phyloP scores from a whole-genome alignment of 2,888 invertebrate species.

The Callosobruchus maculatus region DNA sequence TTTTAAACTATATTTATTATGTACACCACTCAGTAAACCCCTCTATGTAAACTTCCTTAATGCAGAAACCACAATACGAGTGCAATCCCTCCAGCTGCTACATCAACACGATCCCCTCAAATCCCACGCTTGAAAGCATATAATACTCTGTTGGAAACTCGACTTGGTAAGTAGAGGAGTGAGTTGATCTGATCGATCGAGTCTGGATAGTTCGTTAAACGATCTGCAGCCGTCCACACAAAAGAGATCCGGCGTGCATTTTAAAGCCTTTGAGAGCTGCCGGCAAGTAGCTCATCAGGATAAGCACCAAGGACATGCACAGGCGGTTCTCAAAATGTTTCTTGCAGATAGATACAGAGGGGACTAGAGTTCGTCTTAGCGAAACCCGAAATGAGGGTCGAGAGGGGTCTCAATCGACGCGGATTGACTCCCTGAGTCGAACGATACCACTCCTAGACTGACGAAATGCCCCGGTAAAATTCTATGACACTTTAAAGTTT shows the following conservation, averaged over 20 bases:
- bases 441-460: no score
- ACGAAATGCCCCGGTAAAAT: no score
- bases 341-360: no score
- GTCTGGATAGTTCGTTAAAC: neutral
- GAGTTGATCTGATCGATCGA: neutral
- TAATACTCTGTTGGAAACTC: neutral
- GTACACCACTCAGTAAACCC: neutral
- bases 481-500: no score
- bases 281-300: neutral
- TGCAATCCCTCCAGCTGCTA: neutral
- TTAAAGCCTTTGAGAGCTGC: neutral
- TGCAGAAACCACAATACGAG: neutral
- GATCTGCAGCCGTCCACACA: neutral
- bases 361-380: no score
- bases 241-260: neutral
- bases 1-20: no score
- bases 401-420: no score
- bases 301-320: neutral
- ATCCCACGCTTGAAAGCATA: neutral
- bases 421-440: no score
- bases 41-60: neutral
- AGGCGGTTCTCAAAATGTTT: neutral
- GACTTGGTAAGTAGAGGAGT: neutral
- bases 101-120: neutral
- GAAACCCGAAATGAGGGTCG: no score